A percentile compares a stretch with the other conserved stretches of the same genome.
phyloP scores from a whole-genome alignment of 2,888 invertebrate species.

The Danaus chrysippus region DNA sequence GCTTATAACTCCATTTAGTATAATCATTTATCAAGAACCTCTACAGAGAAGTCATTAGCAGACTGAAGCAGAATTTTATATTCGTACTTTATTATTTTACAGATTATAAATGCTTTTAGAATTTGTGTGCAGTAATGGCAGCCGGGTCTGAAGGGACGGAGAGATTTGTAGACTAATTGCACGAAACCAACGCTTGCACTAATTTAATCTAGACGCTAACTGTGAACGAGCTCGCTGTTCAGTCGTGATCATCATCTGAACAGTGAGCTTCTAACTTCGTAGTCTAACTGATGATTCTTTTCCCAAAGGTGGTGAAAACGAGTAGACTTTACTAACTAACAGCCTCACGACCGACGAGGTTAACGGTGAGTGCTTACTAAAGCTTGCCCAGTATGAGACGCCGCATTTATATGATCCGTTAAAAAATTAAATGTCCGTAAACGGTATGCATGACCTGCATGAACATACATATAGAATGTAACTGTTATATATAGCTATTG shows the following conservation, averaged over 20 bases:
- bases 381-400: constrained; percentile 17
- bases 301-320: constrained; percentile 68
- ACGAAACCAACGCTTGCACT: constrained; percentile 33
- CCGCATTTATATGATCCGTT: background rate
- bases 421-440: background rate
- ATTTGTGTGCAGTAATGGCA: background rate
- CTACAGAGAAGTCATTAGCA: too few species aligned
- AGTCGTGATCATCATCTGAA: background rate
- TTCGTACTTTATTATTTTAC: background rate
- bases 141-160: constrained; percentile 3
- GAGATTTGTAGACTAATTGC: constrained; percentile 33
- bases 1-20: too few species aligned
- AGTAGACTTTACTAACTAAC: constrained; percentile 67
- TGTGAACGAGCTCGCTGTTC: background rate
- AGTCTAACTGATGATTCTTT: constrained; percentile 42
- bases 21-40: too few species aligned
- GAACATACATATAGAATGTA: background rate
- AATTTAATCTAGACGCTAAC: constrained; percentile 17
- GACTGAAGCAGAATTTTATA: too few species aligned
- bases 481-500: too few species aligned
- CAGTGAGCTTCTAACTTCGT: constrained; percentile 17
- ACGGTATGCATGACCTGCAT: background rate
- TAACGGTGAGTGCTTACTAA: constrained; percentile 67
- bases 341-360: constrained; percentile 42
- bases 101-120: background rate